phyloP scores from a whole-genome alignment of 1,140 invertebrate species.

The Coenobita brevimanus region DNA sequence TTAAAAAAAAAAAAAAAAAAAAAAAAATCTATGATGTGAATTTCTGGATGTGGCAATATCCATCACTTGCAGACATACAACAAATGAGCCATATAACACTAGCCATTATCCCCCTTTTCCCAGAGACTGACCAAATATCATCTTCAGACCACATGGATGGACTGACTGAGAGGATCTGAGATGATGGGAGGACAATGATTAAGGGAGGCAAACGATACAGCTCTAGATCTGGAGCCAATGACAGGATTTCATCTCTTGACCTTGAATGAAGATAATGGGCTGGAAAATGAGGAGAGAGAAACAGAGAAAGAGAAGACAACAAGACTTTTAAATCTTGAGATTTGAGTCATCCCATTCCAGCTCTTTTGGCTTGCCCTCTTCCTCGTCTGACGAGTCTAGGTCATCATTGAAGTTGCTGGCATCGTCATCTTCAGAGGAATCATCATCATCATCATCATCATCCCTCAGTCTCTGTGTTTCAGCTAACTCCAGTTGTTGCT shows the following conservation, averaged over 20 bases:
- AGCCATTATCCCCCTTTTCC: no score
- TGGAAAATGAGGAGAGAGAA: not conserved
- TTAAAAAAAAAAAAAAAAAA: no score
- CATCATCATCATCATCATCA: slow-evolving; percentile 77
- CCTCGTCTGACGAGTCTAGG: slow-evolving; percentile 76
- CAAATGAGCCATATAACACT: no score
- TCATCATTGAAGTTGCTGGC: slow-evolving; percentile 76
- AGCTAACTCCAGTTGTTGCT: slow-evolving; percentile 72
- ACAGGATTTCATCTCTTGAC: not conserved
- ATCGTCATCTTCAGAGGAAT: slow-evolving; percentile 78
- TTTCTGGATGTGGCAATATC: no score
- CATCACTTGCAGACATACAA: no score
- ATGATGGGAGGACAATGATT: not conserved
- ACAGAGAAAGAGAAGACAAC: not conserved
- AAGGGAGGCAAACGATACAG: not conserved
- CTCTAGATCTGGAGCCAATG: not conserved
- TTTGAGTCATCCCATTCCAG: slow-evolving; percentile 82
- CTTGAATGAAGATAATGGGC: not conserved
- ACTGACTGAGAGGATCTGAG: no score
- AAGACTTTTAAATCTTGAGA: slow-evolving; percentile 75
- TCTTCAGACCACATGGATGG: no score
- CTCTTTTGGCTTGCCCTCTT: slow-evolving; percentile 75
- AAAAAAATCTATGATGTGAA: no score
- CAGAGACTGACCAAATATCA: no score
- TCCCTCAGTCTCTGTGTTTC: slow-evolving; percentile 73